phyloP scores from a whole-genome alignment of 2,113 vertebrate genomes.

The Hipposideros armiger region DNA sequence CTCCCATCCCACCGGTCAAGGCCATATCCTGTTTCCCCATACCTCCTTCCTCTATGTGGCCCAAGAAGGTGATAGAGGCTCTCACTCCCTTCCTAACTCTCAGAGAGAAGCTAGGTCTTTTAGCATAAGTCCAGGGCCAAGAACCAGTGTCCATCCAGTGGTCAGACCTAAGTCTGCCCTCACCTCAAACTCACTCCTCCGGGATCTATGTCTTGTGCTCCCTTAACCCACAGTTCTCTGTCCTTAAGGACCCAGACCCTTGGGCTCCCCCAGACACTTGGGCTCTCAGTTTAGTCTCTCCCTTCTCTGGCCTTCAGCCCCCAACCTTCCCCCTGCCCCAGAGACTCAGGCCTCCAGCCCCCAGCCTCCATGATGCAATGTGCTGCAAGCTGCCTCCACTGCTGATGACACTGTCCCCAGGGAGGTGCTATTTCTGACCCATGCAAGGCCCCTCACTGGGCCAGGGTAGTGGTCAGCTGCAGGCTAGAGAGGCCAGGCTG shows the following conservation, averaged over 20 bases:
- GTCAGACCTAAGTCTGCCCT: slow-evolving; percentile 10
- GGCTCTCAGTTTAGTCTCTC: slow-evolving; percentile 3
- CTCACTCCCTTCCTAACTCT: neutral
- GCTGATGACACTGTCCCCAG: slow-evolving; percentile 79
- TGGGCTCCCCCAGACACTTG: neutral
- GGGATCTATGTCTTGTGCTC: slow-evolving; percentile 20
- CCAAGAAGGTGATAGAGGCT: slow-evolving; percentile 59
- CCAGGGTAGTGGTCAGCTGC: slow-evolving; percentile 54
- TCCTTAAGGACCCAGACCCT: neutral
- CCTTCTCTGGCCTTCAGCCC: slow-evolving; percentile 34
- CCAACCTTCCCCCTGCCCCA: slow-evolving; percentile 61
- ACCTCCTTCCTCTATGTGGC: slow-evolving; percentile 79
- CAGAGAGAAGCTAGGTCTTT: slow-evolving; percentile 20
- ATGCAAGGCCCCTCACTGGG: slow-evolving; percentile 29
- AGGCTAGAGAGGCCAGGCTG: neutral
- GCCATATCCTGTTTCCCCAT: slow-evolving; percentile 83
- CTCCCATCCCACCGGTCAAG: slow-evolving; percentile 60
- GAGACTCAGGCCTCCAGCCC: slow-evolving; percentile 73
- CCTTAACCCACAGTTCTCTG: neutral
- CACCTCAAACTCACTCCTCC: slow-evolving; percentile 43
- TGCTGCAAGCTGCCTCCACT: slow-evolving; percentile 66
- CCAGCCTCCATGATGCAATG: slow-evolving; percentile 82
- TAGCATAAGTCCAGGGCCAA: neutral
- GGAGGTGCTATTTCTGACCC: slow-evolving; percentile 78
- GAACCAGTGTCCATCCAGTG: slow-evolving; percentile 41